Evolutionary conservation across 2,113 vertebrate genomes (phyloP), one percentile per base, ranked within the genome.

Genomic region (Columbina picui): DNA sequence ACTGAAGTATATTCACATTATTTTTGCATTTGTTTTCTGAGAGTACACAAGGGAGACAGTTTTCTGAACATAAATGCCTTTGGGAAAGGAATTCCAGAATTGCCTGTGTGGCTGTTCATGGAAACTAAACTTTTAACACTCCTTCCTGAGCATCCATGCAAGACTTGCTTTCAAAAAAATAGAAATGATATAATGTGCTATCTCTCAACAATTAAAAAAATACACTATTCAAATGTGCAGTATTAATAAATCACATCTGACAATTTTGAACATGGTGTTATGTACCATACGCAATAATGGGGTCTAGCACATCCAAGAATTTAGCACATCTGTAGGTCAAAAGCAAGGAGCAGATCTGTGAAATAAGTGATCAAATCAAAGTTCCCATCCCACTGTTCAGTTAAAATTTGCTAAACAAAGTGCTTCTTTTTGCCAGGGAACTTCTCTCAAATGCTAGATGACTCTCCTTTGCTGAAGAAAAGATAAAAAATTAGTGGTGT

Each of bases 1-100:
- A 26, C 16, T 74, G 26, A 90, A 15, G 12, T 65, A 41, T 57
- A 34, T 59, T 71, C 52, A 56, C 14, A 25, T 70, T 49, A 47
- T 57, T 84, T 94, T 85, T 67, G 29, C 12, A 32, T 90, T 81
- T 92, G 5, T 29, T 63, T 80, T 80, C 74, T 90, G 36, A 60
- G 16, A 91, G 75, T 77, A 57, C 41, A 55, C 34, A 55, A n/a
- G 36, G 45, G 52, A 75, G 43, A 8, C 36, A 17, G 12, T 78
- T 91, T 86, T 61, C 32, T 91, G 32, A 83, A 41, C 4, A n/a
- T 43, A 2, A 91, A 67, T 86, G 52, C 38, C 25, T 93, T 80
- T 70, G 50, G 30, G 45, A 91, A 89, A 84, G 27, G 41, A 86
- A 78, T 89, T 90, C 9, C 55, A 73, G 59, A 86, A 53, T 3